Evolutionary conservation across 2,113 vertebrate species (phyloP).

Genomic region (Pitta sordida): DNA sequence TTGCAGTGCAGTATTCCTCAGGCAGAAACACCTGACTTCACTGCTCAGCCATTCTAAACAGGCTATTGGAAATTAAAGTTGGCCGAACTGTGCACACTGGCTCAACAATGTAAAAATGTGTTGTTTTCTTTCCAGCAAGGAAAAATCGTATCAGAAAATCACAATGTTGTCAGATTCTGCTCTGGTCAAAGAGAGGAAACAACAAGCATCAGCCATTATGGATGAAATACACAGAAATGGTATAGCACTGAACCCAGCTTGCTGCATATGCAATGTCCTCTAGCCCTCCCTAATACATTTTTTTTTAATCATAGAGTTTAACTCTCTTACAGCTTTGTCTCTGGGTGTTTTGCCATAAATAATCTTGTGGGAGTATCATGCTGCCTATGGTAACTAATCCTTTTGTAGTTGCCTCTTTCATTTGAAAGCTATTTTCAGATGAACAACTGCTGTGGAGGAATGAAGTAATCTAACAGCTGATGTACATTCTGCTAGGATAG

Average conservation of each 20-base stretch:
- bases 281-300: neutral
- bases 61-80: neutral
- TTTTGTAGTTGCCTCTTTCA: constrained; percentile 85
- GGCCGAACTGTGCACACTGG: neutral
- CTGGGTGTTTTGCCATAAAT: constrained; percentile 75
- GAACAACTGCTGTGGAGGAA: constrained; percentile 83
- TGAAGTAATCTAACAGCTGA: constrained; percentile 88
- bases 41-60: neutral
- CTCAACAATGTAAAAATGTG: constrained; percentile 52
- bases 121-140: constrained; percentile 69
- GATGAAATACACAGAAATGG: constrained; percentile 86
- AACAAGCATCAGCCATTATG: constrained; percentile 90
- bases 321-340: constrained; percentile 51
- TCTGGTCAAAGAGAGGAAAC: constrained; percentile 86
- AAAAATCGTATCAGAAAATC: constrained; percentile 48
- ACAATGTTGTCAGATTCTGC: constrained; percentile 83
- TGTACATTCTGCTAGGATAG: constrained; percentile 79
- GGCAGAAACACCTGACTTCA: neutral
- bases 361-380: constrained; percentile 73
- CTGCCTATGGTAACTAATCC: constrained; percentile 82
- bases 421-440: constrained; percentile 89
- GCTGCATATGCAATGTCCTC: neutral
- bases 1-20: neutral
- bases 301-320: constrained; percentile 55
- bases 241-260: constrained; percentile 66